These are phyloP conservation scores for Pristionchus maxplancki DNA, from an alignment of 2,888 invertebrate genomes.

Conservation along the genomic window DNA sequence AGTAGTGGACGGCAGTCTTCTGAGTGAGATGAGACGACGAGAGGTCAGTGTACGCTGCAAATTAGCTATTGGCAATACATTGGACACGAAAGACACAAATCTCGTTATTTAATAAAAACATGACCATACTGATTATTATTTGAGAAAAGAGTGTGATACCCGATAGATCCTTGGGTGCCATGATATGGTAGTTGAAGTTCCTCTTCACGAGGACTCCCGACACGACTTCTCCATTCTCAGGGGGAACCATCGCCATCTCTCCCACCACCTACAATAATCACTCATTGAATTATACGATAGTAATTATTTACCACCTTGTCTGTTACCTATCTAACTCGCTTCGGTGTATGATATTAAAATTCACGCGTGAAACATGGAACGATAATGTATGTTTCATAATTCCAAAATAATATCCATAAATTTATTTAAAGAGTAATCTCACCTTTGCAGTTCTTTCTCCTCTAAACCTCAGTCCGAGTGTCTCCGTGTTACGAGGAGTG, in stretches of 20 bases:
- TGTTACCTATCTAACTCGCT: no score
- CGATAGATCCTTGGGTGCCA: slow-evolving; percentile 90
- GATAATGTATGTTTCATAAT: not conserved
- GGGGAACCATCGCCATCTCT: slow-evolving; percentile 88
- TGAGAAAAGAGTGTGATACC: no score
- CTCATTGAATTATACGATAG: not conserved
- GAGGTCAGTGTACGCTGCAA: slow-evolving; percentile 93
- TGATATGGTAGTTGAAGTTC: slow-evolving; percentile 97
- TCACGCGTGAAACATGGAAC: no score
- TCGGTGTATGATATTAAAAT: no score
- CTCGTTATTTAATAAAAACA: no score
- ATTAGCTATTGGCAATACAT: not conserved
- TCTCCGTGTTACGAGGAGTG: slow-evolving; percentile 96
- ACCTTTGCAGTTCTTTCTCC: slow-evolving; percentile 97
- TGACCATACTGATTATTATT: no score
- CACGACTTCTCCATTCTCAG: slow-evolving; percentile 86
- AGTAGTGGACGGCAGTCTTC: slow-evolving; percentile 91
- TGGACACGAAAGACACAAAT: no score
- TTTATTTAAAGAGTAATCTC: not conserved
- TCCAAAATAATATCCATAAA: not conserved
- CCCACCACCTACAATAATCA: slow-evolving; percentile 86
- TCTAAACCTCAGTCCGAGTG: slow-evolving; percentile 92
- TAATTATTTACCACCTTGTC: no score
- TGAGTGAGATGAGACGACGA: slow-evolving; percentile 94
- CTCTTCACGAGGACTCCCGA: slow-evolving; percentile 96